phyloP scores from a whole-genome alignment of 2,797 vertebrate species.

The Premnoplex brunnescens region DNA sequence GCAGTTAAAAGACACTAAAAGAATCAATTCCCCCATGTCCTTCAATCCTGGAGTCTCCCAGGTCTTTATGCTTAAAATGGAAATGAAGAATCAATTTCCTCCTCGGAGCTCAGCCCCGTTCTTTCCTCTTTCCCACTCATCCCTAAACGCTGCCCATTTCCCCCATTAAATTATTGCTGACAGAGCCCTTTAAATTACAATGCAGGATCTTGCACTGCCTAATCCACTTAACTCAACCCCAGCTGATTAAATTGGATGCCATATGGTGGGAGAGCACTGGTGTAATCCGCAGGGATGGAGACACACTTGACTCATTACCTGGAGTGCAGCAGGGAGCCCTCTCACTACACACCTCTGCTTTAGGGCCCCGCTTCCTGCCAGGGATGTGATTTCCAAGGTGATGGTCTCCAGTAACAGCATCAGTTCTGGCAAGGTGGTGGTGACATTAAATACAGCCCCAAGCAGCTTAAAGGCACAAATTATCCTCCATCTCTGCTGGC shows the following conservation, averaged over 20 bases:
- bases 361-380: neutral
- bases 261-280: constrained; percentile 63
- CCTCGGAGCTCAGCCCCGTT: neutral
- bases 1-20: neutral
- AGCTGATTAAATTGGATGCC: constrained; percentile 73
- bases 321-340: neutral
- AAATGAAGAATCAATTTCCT: neutral
- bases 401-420: neutral
- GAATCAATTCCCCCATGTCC: neutral
- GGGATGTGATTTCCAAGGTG: neutral
- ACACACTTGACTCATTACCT: constrained; percentile 39
- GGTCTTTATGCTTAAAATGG: constrained; percentile 17
- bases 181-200: constrained; percentile 66
- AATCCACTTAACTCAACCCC: constrained; percentile 73
- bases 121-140: neutral
- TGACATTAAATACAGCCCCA: neutral
- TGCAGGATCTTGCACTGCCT: constrained; percentile 37
- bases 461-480: constrained; percentile 23
- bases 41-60: constrained; percentile 1
- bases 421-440: neutral
- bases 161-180: constrained; percentile 59
- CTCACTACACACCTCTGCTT: neutral
- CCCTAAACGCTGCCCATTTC: constrained; percentile 19
- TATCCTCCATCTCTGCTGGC: neutral
- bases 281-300: neutral